These are phyloP conservation scores for Virgularia gustaviana DNA, from an alignment of 92 coral and sea anemone species.

Conservation along the genomic window DNA sequence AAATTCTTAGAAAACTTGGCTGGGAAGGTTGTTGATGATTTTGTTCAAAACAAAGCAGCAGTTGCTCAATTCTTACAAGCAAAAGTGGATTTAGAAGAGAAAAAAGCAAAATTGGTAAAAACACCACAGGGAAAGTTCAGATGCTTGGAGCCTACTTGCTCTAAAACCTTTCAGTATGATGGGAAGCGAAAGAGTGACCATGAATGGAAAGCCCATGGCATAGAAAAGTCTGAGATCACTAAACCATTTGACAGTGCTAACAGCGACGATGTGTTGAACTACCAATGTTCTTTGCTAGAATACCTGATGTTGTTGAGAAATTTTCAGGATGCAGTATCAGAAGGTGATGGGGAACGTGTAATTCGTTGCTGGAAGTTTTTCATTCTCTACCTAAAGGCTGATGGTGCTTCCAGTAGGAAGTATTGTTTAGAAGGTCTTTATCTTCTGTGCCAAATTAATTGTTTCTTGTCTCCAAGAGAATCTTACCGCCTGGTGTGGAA, in stretches of 20 bases:
- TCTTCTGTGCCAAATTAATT: constrained; percentile 9
- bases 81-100: constrained; percentile 5
- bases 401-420: constrained; percentile 17
- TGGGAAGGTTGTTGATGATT: constrained; percentile 12
- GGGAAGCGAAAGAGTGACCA: constrained; percentile 37
- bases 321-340: constrained; percentile 7
- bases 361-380: constrained; percentile 11
- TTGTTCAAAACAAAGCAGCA: background rate
- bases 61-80: constrained; percentile 20
- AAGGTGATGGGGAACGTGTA: constrained; percentile 8
- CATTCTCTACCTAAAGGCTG: constrained; percentile 1
- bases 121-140: constrained; percentile 28
- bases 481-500: constrained; percentile 15
- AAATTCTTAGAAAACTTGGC: constrained; percentile 1
- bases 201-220: constrained; percentile 13
- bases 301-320: constrained; percentile 11
- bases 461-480: background rate
- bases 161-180: constrained; percentile 24
- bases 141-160: constrained; percentile 30
- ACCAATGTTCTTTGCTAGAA: constrained; percentile 18
- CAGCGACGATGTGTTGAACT: constrained; percentile 14
- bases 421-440: constrained; percentile 14
- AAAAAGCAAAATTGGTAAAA: background rate
- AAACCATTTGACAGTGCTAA: constrained; percentile 6
- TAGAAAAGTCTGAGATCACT: background rate